Percentiles rank a stretch among this genome's conserved stretches.
These are phyloP conservation scores for Crocodylus rhombifer DNA, from an alignment of 2,797 vertebrate species.

Conservation along the genomic window DNA sequence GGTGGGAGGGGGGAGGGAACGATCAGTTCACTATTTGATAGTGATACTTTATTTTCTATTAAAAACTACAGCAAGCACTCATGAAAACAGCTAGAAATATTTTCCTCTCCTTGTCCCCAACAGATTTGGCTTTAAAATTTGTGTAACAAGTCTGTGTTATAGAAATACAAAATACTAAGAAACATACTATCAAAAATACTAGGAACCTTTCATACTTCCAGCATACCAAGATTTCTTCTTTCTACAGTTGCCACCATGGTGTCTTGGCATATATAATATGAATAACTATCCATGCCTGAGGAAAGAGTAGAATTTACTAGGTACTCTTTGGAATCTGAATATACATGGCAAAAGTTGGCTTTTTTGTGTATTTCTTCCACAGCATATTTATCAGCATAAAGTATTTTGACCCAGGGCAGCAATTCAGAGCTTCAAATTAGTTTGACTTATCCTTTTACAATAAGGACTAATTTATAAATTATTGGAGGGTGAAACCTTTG, in stretches of 20 bases:
- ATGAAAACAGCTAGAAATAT: constrained; percentile 24
- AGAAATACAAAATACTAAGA: not conserved
- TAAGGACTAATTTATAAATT: constrained; percentile 45
- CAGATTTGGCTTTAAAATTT: constrained; percentile 25
- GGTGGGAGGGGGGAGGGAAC: not conserved
- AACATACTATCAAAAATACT: constrained; percentile 6
- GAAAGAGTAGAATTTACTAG: rapidly evolving
- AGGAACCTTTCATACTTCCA: not conserved
- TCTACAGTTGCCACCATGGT: rapidly evolving
- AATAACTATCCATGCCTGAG: not conserved
- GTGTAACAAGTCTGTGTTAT: constrained; percentile 7
- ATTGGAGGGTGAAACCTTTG: not conserved
- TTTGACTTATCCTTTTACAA: constrained; percentile 6
- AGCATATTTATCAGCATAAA: not conserved
- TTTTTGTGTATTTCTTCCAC: not conserved
- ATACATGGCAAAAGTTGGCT: not conserved
- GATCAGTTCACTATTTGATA: not conserved
- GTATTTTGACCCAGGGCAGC: not conserved
- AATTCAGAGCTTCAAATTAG: not conserved
- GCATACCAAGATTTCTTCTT: not conserved
- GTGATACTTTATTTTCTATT: not conserved
- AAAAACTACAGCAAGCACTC: not conserved
- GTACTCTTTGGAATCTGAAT: not conserved
- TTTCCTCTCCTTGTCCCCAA: not conserved
- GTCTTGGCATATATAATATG: not conserved